phyloP scores from a whole-genome alignment of 2,888 invertebrate species.

The Athalia cordata region DNA sequence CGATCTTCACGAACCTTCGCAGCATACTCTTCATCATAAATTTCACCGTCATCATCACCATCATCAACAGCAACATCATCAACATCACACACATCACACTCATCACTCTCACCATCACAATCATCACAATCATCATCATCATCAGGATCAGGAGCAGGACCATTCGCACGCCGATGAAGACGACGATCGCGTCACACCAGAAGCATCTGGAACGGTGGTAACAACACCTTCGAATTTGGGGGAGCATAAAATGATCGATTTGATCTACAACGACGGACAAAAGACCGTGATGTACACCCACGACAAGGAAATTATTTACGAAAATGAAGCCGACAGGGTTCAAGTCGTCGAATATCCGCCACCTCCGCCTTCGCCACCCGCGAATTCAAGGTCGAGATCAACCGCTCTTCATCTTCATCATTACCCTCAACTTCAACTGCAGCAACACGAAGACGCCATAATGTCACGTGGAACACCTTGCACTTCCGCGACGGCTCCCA shows the following conservation, averaged over 20 bases:
- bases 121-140: slow-evolving; percentile 36
- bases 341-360: slow-evolving; percentile 72
- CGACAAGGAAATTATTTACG: slow-evolving; percentile 88
- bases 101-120: slow-evolving; percentile 67
- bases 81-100: slow-evolving; percentile 68
- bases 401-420: slow-evolving; percentile 76
- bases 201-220: slow-evolving; percentile 76
- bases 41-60: slow-evolving; percentile 77
- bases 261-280: slow-evolving; percentile 89
- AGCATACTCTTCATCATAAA: slow-evolving; percentile 78
- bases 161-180: slow-evolving; percentile 67
- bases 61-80: slow-evolving; percentile 74
- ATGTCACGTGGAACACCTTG: slow-evolving; percentile 70
- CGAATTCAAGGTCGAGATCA: slow-evolving; percentile 73
- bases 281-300: slow-evolving; percentile 90
- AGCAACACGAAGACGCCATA: slow-evolving; percentile 74
- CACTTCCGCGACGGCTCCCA: slow-evolving; percentile 57
- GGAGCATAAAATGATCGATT: slow-evolving; percentile 85
- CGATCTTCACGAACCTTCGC: slow-evolving; percentile 80
- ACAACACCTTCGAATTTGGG: slow-evolving; percentile 75
- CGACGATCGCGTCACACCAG: slow-evolving; percentile 66
- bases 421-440: slow-evolving; percentile 75
- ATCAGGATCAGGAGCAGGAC: slow-evolving; percentile 68
- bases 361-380: slow-evolving; percentile 70
- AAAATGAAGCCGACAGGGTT: slow-evolving; percentile 80